Evolutionary conservation across 2,888 invertebrate species (phyloP).

Genomic region (Molorchus minor): DNA sequence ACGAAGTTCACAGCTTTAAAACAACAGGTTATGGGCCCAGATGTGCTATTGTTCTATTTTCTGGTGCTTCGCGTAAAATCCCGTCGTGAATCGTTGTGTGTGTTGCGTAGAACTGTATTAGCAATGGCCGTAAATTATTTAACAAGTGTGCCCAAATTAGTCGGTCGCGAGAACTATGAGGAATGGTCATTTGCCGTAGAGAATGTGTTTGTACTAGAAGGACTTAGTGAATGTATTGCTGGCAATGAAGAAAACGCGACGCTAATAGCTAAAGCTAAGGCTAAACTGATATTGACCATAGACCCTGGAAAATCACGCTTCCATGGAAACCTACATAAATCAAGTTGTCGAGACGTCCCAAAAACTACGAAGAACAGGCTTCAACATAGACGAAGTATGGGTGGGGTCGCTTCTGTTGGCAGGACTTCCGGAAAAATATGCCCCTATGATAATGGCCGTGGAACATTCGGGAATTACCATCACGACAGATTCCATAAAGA

Average conservation of each 20-base stretch:
- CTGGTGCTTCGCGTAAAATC: not conserved
- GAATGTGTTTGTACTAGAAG: too few species aligned
- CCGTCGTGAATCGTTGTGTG: too few species aligned
- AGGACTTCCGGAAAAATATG: not conserved
- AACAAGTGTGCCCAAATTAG: not conserved
- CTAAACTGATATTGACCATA: constrained; percentile 37
- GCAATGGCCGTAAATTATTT: not conserved
- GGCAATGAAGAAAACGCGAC: constrained; percentile 25
- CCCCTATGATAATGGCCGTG: not conserved
- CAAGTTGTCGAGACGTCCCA: constrained; percentile 47
- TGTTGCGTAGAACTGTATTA: not conserved
- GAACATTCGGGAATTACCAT: too few species aligned
- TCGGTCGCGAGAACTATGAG: too few species aligned
- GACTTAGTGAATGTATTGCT: constrained; percentile 29
- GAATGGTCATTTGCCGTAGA: too few species aligned
- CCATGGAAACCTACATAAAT: constrained; percentile 48
- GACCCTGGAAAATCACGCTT: constrained; percentile 44
- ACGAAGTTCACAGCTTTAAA: too few species aligned
- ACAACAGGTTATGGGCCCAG: not conserved
- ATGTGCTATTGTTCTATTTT: not conserved
- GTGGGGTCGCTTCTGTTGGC: constrained; percentile 12
- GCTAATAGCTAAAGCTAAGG: constrained; percentile 32
- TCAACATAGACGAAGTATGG: too few species aligned
- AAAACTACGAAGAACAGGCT: too few species aligned
- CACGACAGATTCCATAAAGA: too few species aligned